Base-by-base conservation (phyloP, 2,888 invertebrate species). In the Serripes groenlandicus region DNA sequence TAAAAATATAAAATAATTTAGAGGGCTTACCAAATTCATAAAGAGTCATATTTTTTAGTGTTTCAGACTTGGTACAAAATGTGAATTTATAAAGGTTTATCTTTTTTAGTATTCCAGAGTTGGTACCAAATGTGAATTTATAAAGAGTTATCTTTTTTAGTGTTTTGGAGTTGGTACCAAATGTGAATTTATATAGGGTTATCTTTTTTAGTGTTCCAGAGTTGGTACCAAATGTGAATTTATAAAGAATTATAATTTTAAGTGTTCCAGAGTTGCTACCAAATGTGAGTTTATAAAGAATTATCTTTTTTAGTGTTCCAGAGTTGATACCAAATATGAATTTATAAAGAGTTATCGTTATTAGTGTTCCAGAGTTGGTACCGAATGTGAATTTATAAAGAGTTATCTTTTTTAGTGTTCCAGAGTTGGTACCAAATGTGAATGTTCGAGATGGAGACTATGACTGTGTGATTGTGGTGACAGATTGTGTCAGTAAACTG, bases 381-480 rank as follows among this genome's bases (percentile, higher is more conserved):
- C 9, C 60, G 5, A 26, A 60, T 28, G 30, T 28, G 18, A 60
- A 9, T 60, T 9, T 42, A 18, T 11, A 42, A 18, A 18, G 18
- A 42, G 42, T n/a, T n/a, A n/a, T 49, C 21, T 49, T n/a, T 32
- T 69, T 21, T 9, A 91, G 91, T 64, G 79, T 89, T 49, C 90
- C 90, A 9, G 64, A 82, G 32, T 70, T 94, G 18, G 74, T 91
- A 3, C 83, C 89, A 1, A 88, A 87, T 69, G 34, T 87, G 5
- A 90, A 93, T 81, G 85, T 94, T 21, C 88, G 81, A 30, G 93
- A 93, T 70, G 26, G 79, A 0, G 91, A 90, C 62, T 95, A 91
- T 91, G 95, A 95, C 90, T 92, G 93, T 42, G 93, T 95, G 68
- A 89, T 95, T 42, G 87, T 95, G 64, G 93, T 95, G 18, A 92